Evolutionary conservation across 1,140 invertebrate genomes (phyloP), one percentile per base, ranked within the genome.

Genomic region (Pseudomyrmex cubaensis): DNA sequence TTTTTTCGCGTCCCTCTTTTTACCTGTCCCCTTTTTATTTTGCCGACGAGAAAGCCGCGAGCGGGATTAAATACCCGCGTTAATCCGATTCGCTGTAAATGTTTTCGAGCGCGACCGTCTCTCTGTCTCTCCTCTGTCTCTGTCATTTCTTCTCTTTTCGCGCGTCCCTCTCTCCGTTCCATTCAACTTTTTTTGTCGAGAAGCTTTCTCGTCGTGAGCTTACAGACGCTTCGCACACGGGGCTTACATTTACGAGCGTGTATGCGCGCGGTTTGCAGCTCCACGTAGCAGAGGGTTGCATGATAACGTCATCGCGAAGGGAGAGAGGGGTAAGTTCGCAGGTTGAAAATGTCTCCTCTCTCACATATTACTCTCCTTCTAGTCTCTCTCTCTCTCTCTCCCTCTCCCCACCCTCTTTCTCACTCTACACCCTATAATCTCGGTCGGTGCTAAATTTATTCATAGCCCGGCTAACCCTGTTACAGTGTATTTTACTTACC

Each of bases 391-490:
- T 10, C 7, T 62, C 46, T 17, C 5, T 17, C 59, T 15, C 35
- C 17, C 10, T 15, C 13, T 48, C 20, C 35, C 35, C 35, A 35
- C 5, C 35, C 13, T 56, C 59, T n/a, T 22, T 12, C 17, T 46
- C 52, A 0, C 64, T 59, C 54, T 20, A 56, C 67, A 54, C 22
- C 74, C 66, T 75, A 59, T 87, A 87, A 87, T 87, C 86, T 87
- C 85, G 80, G 89, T 91, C 89, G 87, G 85, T 82, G 83, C 85
- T 90, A 93, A 94, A 93, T 94, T 93, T 93, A 93, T 94, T 93
- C 93, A 94, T 93, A 93, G 91, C 90, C 78, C 89, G 88, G 89
- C 82, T 93, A 93, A 94, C 91, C 90, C 87, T 91, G 92, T 94
- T 94, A 93, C 89, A 90, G 88, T 83, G 89, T 76, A 76, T 90